Evolutionary conservation across 2,113 vertebrate species (phyloP).

Genomic region (Etia nguti): DNA sequence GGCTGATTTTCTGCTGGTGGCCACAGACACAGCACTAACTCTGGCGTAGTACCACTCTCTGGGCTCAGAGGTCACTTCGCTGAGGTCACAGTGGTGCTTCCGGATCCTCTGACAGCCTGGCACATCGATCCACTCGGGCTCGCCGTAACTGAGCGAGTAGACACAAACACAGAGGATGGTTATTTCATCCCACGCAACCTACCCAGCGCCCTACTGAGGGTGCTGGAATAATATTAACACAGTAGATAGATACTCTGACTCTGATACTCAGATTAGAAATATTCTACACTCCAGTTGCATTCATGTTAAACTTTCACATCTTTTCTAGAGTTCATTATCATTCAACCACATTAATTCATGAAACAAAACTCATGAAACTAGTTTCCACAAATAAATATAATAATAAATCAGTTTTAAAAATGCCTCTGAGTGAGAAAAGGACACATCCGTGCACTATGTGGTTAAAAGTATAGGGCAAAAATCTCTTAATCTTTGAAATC

Average conservation of each 20-base stretch:
- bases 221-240: background rate
- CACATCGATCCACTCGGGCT: slow-evolving; percentile 58
- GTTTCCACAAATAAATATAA: background rate
- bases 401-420: background rate
- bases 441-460: background rate
- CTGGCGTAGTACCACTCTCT: slow-evolving; percentile 76
- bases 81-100: slow-evolving; percentile 66
- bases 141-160: slow-evolving; percentile 62
- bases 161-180: background rate
- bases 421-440: background rate
- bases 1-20: slow-evolving; percentile 35
- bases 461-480: too few species aligned
- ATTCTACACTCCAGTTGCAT: background rate
- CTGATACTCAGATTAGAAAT: background rate
- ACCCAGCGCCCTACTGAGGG: background rate
- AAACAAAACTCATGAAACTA: background rate
- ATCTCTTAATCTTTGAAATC: too few species aligned
- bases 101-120: slow-evolving; percentile 58
- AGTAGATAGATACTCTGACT: background rate
- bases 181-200: background rate
- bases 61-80: slow-evolving; percentile 58
- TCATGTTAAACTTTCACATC: background rate
- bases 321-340: background rate
- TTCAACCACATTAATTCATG: background rate
- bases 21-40: slow-evolving; percentile 27